Percentiles rank a stretch among this genome's conserved stretches.
phyloP scores from a whole-genome alignment of 2,113 vertebrate genomes.

The Limnothrissa miodon region DNA sequence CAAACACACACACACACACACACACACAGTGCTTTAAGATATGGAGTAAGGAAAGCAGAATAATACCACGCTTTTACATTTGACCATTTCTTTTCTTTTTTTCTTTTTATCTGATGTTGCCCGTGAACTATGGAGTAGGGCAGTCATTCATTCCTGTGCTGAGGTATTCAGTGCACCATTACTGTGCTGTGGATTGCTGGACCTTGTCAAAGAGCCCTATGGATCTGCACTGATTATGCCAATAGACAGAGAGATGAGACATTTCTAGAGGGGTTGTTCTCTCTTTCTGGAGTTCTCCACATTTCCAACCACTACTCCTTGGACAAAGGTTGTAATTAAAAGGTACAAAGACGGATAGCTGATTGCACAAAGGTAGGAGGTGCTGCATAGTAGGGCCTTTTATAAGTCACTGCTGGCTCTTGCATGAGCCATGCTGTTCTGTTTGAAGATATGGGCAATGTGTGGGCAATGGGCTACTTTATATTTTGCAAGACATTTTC shows the following conservation, averaged over 20 bases:
- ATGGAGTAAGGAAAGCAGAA: too few species aligned
- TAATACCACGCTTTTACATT: too few species aligned
- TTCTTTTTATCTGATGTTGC: slow-evolving; percentile 25
- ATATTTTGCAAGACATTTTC: not conserved
- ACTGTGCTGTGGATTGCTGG: not conserved
- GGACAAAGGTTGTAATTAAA: not conserved
- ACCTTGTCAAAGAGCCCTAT: not conserved
- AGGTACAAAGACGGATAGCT: not conserved
- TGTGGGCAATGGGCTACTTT: not conserved
- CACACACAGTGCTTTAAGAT: too few species aligned
- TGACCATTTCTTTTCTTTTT: too few species aligned
- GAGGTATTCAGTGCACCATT: slow-evolving; percentile 48
- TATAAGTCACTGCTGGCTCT: not conserved
- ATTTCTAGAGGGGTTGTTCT: not conserved
- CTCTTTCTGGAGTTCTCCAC: not conserved
- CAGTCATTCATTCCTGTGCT: slow-evolving; percentile 48
- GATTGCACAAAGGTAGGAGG: not conserved
- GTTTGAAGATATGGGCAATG: not conserved
- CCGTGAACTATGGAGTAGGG: slow-evolving; percentile 37
- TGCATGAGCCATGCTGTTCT: not conserved
- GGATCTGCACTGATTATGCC: not conserved
- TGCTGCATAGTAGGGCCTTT: not conserved
- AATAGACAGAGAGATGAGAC: not conserved
- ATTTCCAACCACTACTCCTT: not conserved
- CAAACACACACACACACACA: not conserved